Evolutionary conservation across 1,140 invertebrate genomes (phyloP).

Genomic region (Calosoma granatense): DNA sequence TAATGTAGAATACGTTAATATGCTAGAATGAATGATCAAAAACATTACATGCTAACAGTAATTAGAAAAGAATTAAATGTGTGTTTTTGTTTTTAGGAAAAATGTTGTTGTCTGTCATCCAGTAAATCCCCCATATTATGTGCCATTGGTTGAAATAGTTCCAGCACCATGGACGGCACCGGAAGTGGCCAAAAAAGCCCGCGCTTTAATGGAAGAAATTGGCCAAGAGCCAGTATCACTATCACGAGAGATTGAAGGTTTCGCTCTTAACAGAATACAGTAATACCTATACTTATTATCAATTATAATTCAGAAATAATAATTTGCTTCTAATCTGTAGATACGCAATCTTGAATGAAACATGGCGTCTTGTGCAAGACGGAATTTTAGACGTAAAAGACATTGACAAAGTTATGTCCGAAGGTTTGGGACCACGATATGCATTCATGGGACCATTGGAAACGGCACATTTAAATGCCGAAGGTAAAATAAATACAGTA

Average conservation of each 20-base stretch:
- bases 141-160: conserved; percentile 87
- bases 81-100: conserved; percentile 18
- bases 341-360: conserved; percentile 90
- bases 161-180: conserved; percentile 82
- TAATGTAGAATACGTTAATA: neutral
- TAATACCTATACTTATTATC: conserved; percentile 36
- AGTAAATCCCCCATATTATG: conserved; percentile 94
- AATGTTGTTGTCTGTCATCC: conserved; percentile 69
- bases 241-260: conserved; percentile 79
- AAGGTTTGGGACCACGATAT: conserved; percentile 90
- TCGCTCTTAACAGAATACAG: conserved; percentile 90
- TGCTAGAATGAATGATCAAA: neutral
- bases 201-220: conserved; percentile 73
- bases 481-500: conserved; percentile 53
- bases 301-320: neutral
- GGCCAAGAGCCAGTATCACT: conserved; percentile 84
- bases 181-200: conserved; percentile 46
- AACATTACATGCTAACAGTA: neutral
- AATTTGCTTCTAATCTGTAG: conserved; percentile 35
- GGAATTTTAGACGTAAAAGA: conserved; percentile 78
- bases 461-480: conserved; percentile 89
- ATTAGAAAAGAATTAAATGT: neutral
- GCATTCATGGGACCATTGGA: conserved; percentile 91
- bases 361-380: conserved; percentile 77
- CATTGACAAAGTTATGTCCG: conserved; percentile 86